Evolutionary conservation across 2,888 invertebrate genomes (phyloP), one percentile per base, ranked within the genome.

Genomic region (Polietes domitor): DNA sequence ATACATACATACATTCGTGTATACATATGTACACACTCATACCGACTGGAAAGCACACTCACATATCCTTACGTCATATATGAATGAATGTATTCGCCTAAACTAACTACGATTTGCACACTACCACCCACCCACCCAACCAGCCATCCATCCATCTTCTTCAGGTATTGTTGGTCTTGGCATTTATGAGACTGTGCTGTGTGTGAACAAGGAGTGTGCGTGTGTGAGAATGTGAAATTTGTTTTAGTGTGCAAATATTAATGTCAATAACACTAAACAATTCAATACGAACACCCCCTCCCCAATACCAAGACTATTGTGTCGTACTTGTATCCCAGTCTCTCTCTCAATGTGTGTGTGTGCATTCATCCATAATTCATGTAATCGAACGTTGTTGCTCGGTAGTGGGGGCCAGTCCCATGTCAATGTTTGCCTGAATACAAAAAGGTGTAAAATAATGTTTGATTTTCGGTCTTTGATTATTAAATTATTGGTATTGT

Each of bases 371-470:
- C 41, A 73, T 68, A 77, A 41, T 53, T 70, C 74, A 74, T 74
- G 50, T 37, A 71, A 73, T 71, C 77, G 47, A n/a, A 10, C 10
- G 41, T 41, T 12, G 41, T 41, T 41, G 9, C 12, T 41, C 41
- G 9, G 32, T 9, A 32, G 5, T 6, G 32, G 32, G 32, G 32
- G 32, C n/a, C n/a, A 9, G 32, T 32, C 19, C 26, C 78, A 65
- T 55, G 50, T 75, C 37, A 50, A 10, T 55, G n/a, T 77, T 63
- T 32, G 10, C 70, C 15, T 4, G 17, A 19, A 9, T 63, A 28
- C 83, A 73, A 80, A 80, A 83, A 83, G 83, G 80, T 80, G 83
- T 80, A 77, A 83, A 80, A 77, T 63, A 77, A 83, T 71, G 63
- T 77, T 80, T 77, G 68, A 74, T 74, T 80, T 77, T 77, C 77